phyloP scores from a whole-genome alignment of 2,113 vertebrate species.

The Semnornis frantzii region DNA sequence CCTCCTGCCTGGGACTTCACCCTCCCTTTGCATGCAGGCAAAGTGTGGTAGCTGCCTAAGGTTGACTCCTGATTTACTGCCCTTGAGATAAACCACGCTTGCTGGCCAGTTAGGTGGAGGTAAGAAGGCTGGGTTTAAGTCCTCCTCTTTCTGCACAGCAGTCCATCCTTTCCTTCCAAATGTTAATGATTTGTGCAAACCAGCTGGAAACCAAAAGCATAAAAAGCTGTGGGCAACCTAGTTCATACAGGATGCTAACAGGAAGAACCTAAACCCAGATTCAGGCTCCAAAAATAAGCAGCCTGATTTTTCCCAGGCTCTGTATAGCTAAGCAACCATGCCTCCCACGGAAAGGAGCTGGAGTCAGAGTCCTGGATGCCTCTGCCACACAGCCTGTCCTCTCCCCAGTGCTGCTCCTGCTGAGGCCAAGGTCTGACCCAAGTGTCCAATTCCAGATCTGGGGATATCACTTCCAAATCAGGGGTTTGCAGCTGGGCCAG shows the following conservation, averaged over 20 bases:
- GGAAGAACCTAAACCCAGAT: conserved; percentile 44
- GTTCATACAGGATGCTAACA: neutral
- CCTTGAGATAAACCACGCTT: neutral
- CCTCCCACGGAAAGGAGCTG: neutral
- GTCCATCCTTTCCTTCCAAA: neutral
- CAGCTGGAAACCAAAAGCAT: rapidly evolving
- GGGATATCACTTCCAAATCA: neutral
- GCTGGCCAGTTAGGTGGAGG: neutral
- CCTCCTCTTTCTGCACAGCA: neutral
- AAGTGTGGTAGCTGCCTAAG: neutral
- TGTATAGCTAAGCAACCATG: neutral
- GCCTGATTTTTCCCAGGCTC: conserved; percentile 3
- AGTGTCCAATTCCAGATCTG: neutral
- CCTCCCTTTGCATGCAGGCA: rapidly evolving
- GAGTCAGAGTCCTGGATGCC: neutral
- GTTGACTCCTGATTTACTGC: neutral
- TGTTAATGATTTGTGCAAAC: neutral
- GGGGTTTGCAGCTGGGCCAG: neutral
- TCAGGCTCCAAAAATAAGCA: conserved; percentile 63
- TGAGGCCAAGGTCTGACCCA: rapidly evolving
- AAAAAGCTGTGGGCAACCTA: neutral
- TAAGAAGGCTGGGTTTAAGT: neutral
- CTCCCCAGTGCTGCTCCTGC: neutral
- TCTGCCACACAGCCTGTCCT: neutral
- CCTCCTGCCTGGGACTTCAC: rapidly evolving